phyloP scores from a whole-genome alignment of 2,888 invertebrate genomes.

The Eupithecia inturbata region DNA sequence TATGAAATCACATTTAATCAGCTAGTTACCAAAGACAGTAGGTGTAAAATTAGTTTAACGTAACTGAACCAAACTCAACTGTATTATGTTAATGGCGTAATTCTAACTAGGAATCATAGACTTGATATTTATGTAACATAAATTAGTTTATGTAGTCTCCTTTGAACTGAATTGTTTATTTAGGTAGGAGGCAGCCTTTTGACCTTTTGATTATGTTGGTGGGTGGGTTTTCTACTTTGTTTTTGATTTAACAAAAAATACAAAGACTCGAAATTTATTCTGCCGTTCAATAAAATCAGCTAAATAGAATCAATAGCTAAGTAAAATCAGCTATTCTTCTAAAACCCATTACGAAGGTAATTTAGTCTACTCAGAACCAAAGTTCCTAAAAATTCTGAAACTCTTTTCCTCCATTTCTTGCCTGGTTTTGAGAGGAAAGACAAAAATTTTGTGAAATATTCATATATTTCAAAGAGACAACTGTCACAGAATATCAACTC shows the following conservation, averaged over 20 bases:
- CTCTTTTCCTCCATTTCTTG: neutral
- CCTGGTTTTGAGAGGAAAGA: neutral
- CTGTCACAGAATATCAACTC: neutral
- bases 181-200: neutral
- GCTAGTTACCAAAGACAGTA: neutral
- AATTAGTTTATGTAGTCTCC: neutral
- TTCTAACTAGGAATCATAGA: neutral
- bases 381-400: neutral
- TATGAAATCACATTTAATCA: neutral
- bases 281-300: too few relatives aligned
- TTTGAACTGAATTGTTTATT: slow-evolving; percentile 4
- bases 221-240: neutral
- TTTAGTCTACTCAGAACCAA: neutral
- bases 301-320: too few relatives aligned
- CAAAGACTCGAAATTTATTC: neutral
- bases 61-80: neutral
- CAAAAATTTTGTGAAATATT: neutral
- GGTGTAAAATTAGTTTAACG: neutral
- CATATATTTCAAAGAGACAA: neutral
- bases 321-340: neutral
- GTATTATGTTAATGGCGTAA: neutral
- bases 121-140: neutral
- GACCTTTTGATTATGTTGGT: neutral
- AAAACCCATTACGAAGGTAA: neutral
- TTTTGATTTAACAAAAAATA: neutral